Conservation (phyloP, 2,113 vertebrate species). For the Syngnathus typhle region DNA sequence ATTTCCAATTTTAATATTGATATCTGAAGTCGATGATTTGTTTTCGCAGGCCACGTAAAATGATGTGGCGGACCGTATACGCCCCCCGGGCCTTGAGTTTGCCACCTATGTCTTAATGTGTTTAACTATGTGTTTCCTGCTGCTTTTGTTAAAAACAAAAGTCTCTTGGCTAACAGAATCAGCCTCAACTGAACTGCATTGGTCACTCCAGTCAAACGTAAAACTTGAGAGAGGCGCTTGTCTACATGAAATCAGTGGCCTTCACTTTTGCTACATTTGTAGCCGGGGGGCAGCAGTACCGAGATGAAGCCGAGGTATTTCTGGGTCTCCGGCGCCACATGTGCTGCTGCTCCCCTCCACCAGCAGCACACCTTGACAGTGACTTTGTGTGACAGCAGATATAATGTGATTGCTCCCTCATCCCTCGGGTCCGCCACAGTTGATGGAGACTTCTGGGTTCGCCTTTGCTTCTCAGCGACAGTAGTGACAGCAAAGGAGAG, state of each 20-base stretch:
- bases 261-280: conserved; percentile 47
- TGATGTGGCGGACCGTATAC: too few species aligned
- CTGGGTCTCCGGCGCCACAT: conserved; percentile 48
- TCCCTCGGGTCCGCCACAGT: conserved; percentile 53
- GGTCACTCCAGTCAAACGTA: conserved; percentile 30
- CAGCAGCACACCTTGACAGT: conserved; percentile 62
- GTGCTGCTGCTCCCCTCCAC: conserved; percentile 48
- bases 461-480: conserved; percentile 59
- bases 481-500: conserved; percentile 41
- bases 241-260: conserved; percentile 53
- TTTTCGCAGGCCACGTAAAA: too few species aligned
- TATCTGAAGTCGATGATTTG: too few species aligned
- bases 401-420: conserved; percentile 67
- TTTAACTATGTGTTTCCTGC: not conserved
- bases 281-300: conserved; percentile 37
- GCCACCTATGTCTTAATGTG: not conserved
- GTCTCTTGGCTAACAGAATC: not conserved
- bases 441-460: conserved; percentile 64
- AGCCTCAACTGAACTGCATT: conserved; percentile 42
- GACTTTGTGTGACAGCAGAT: conserved; percentile 71
- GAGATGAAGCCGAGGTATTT: conserved; percentile 53
- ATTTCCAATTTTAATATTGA: too few species aligned
- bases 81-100: too few species aligned
- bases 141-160: not conserved
- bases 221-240: conserved; percentile 45